Percentiles rank a stretch among this genome's conserved stretches.
Conservation (phyloP, 2,797 vertebrate genomes). For the Anguilla marmorata region DNA sequence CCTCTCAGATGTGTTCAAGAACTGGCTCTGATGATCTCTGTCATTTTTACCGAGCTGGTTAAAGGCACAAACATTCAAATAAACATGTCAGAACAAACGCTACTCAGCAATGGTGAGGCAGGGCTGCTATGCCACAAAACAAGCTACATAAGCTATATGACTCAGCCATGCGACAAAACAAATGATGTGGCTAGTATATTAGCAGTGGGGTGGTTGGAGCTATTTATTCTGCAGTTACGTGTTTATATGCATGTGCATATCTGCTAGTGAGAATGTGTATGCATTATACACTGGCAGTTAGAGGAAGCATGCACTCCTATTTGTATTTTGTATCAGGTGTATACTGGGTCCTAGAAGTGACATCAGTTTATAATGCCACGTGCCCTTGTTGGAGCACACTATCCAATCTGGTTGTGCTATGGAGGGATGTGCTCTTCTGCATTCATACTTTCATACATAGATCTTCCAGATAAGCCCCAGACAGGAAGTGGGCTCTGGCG, state of each 20-base stretch:
- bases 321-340: not conserved
- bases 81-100: not conserved
- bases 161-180: not conserved
- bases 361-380: not conserved
- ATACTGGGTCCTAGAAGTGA: not conserved
- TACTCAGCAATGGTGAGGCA: not conserved
- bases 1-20: not conserved
- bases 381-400: too few relatives aligned
- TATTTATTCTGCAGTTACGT: not conserved
- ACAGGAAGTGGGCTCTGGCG: not conserved
- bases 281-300: not conserved
- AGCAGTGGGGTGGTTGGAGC: not conserved
- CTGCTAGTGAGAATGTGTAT: slow-evolving; percentile 39
- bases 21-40: not conserved
- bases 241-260: not conserved
- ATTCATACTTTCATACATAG: not conserved
- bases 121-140: not conserved
- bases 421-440: slow-evolving; percentile 62
- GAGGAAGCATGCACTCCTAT: not conserved
- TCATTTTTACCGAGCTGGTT: not conserved
- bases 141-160: not conserved
- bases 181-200: not conserved
- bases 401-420: slow-evolving; percentile 62
- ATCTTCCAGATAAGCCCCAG: not conserved
- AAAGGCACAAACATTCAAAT: not conserved